A percentile compares a stretch with the other conserved stretches of the same genome.
Evolutionary conservation across 2,113 vertebrate genomes (phyloP).

Genomic region (Gymnarchus niloticus): DNA sequence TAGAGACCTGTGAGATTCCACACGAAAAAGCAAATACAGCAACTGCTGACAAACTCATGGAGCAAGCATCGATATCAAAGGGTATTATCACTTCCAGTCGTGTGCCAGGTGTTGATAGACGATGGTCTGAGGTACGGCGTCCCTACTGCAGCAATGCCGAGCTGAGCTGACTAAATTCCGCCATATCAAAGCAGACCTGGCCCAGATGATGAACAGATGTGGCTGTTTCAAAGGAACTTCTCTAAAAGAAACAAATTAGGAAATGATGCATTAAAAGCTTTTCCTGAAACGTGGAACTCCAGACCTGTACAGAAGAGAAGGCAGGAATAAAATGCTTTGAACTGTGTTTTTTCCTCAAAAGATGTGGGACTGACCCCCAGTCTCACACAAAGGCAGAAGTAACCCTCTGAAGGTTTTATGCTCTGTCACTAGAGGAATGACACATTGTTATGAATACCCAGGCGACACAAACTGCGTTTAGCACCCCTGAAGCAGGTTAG

Average conservation of each 20-base stretch:
- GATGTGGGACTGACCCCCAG: neutral
- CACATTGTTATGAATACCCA: neutral
- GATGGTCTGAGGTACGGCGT: constrained; percentile 52
- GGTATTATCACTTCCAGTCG: constrained; percentile 56
- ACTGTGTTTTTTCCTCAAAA: neutral
- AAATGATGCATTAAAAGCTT: constrained; percentile 49
- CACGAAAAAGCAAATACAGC: constrained; percentile 64
- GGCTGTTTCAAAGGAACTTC: constrained; percentile 55
- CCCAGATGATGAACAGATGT: constrained; percentile 49
- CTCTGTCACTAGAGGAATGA: neutral
- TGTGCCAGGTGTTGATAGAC: constrained; percentile 46
- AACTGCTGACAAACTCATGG: constrained; percentile 58
- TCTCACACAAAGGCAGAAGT: no score
- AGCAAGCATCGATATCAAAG: constrained; percentile 62
- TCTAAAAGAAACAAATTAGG: constrained; percentile 55
- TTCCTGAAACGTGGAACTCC: neutral
- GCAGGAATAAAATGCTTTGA: neutral
- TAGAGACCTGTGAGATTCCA: constrained; percentile 66
- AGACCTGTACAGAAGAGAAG: neutral
- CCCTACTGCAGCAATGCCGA: constrained; percentile 46
- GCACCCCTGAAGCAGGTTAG: neutral
- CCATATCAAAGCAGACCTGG: neutral
- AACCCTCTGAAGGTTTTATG: no score
- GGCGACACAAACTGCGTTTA: neutral
- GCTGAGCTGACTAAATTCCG: constrained; percentile 34